These are phyloP conservation scores for Acrocephalus arundinaceus DNA, from an alignment of 2,113 vertebrate genomes.

Conservation along the genomic window DNA sequence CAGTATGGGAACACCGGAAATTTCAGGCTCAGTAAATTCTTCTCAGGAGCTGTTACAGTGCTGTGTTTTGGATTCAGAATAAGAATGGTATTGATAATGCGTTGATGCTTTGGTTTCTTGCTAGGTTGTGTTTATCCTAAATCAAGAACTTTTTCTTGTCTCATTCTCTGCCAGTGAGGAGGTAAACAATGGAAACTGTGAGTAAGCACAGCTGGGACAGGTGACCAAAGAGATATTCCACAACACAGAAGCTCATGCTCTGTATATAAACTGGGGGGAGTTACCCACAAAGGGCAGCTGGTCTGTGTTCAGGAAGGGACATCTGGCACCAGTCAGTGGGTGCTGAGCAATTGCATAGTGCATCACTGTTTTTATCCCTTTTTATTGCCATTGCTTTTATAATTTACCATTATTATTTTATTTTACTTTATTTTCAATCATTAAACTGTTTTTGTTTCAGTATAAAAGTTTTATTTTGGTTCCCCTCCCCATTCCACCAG, in stretches of 20 bases:
- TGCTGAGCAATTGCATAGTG: background rate
- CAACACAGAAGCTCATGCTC: too few relatives aligned
- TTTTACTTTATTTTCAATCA: background rate
- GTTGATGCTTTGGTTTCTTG: background rate
- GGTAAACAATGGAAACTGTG: background rate
- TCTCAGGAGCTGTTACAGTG: background rate
- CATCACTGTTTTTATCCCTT: background rate
- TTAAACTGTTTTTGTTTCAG: background rate
- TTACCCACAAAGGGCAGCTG: background rate
- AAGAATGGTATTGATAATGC: background rate
- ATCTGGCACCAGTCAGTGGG: rapidly evolving
- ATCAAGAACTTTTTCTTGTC: background rate
- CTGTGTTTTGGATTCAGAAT: background rate
- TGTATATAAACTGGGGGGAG: background rate
- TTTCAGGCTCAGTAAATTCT: background rate
- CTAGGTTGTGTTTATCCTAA: background rate
- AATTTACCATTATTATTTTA: background rate
- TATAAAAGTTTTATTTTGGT: background rate
- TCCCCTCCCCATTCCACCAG: background rate
- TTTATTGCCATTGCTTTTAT: background rate
- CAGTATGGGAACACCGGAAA: background rate
- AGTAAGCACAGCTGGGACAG: background rate
- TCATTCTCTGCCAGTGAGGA: background rate
- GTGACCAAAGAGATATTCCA: background rate
- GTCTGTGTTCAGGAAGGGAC: background rate